Evolutionary conservation across 1,140 invertebrate species (phyloP), one percentile per base, ranked within the genome.

Genomic region (Campoletis sonorensis): DNA sequence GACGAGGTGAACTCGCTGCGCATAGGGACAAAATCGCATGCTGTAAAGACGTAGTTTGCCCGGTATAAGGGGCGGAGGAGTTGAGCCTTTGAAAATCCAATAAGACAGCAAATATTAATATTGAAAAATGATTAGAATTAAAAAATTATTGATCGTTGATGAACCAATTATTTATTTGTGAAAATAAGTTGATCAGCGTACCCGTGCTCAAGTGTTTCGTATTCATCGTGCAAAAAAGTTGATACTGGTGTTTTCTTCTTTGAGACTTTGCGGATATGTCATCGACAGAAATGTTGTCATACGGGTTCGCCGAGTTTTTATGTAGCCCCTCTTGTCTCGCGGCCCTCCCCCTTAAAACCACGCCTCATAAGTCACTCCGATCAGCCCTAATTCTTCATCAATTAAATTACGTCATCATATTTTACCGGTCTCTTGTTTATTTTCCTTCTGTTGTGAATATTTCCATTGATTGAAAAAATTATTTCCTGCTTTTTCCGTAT

Each of bases 11-110:
- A 96, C 94, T 80, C 98, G 93, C 87, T 98, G 96, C 0, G 97
- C 97, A 88, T 95, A 99, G 0, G 98, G 98, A 89, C 97, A 98
- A 89, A 96, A 98, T 82, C 96, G 93, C 96, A 96, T 98, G 73
- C 95, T 97, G 88, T 98, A 98, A 0, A 98, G 89, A 0, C 97
- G 94, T 58, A 97, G 86, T 87, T 95, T 95, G 7, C 95, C 96
- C 82, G 92, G 90, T 33, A 92, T 88, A 0, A 94, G 82, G 1
- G 95, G 93, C 0, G 96, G 96, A 5, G 93, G 93, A 2, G 89
- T 84, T 1, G 94, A 94, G 58, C 95, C 96, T 96, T 89, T 15
- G 68, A 1, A 81, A 89, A 23, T 54, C 21, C 13, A 8, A 45
- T 10, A 45, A 45, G 13, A 45, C 5, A 45, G 13, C 40, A 45